Evolutionary conservation across 2,797 vertebrate species (phyloP), one percentile per base, ranked within the genome.

Genomic region (Pelochelys cantorii): DNA sequence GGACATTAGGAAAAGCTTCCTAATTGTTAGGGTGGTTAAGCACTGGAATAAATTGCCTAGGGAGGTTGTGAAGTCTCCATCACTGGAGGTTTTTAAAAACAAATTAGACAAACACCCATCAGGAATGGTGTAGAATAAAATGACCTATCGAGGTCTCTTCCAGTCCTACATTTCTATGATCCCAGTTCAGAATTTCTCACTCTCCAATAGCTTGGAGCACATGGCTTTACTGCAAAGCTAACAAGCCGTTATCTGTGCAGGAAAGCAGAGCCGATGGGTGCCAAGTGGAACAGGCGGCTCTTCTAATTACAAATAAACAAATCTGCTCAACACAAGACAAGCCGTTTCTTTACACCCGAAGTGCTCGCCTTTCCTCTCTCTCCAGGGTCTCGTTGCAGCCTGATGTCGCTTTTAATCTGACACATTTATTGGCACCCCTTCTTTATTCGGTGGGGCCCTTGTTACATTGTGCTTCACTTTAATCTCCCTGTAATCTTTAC

Each of bases 371-470:
- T 96, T 94, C 78, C 53, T 91, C 6, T 22, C 7, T 83, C 60
- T 90, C 52, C 53, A 29, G 78, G 14, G 55, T 86, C 23, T 18
- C 79, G 18, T 88, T n/a, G 2, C 81, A 90, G 17, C 89, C 82
- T 93, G 86, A 85, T 62, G 93, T 62, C 53, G 3, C 2, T 13
- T 79, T 71, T 93, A 94, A 91, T 89, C n/a, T 54, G 86, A 92
- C 87, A 85, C 48, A 9, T 84, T 95, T 94, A 78, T 65, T 1
- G 23, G 83, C 77, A 87, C 4, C 1, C 74, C 54, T 77, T 20
- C 57, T 90, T 75, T 93, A 91, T 95, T 85, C 83, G 87, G 18
- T 10, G 71, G 77, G 84, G 87, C 7, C 18, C 18, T 92, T 74
- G 42, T 20, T 59, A 79, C 65, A 22, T 54, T 94, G n/a, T 89